Evolutionary conservation across 2,113 vertebrate species (phyloP), one percentile per base, ranked within the genome.

Genomic region (Halcyon malimbica): DNA sequence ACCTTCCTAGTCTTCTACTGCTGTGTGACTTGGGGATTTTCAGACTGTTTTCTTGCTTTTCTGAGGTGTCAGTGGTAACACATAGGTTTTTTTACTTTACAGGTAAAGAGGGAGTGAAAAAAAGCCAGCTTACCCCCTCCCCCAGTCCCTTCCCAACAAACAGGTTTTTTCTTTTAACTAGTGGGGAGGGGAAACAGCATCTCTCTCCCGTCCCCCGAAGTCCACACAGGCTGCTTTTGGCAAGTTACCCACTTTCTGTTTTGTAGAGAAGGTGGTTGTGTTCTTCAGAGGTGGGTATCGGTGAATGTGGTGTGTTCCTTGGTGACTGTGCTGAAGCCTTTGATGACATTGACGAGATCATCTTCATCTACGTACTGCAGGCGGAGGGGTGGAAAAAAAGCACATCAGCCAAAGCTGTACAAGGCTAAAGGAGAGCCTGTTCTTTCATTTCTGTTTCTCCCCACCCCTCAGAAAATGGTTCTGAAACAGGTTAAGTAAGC

Each of bases 221-320:
- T 57, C 81, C 23, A 8, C 48, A 44, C 60, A 84, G 57, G 83
- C 87, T 94, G 86, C 91, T 96, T 97, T 96, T 97, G 96, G 95
- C 95, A 96, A 96, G 75, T 94, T 69, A 96, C 44, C 91, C 89
- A 53, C 83, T 92, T 82, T 69, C 12, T 21, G 29, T 92, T 77
- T 83, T 74, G 69, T 89, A 73, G 53, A 93, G 88, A 85, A 71
- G 69, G 21, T 71, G 48, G 9, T 17, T 75, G 39, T 81, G 24
- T 48, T 93, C 93, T 73, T 94, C 68, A 96, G 56, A 97, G 97
- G 70, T 99, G 99, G 70, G 99, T 99, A 94, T 99, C 99, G 0
- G 98, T 99, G 97, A 99, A 99, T 14, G 98, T 97, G 64, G 99
- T 98, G 63, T 98, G 99, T 71, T 99, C 99, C 93, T 99, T 99